Percentiles rank a stretch among this genome's conserved stretches.
Conservation (phyloP, 2,113 vertebrate genomes). For the Lynx canadensis region DNA sequence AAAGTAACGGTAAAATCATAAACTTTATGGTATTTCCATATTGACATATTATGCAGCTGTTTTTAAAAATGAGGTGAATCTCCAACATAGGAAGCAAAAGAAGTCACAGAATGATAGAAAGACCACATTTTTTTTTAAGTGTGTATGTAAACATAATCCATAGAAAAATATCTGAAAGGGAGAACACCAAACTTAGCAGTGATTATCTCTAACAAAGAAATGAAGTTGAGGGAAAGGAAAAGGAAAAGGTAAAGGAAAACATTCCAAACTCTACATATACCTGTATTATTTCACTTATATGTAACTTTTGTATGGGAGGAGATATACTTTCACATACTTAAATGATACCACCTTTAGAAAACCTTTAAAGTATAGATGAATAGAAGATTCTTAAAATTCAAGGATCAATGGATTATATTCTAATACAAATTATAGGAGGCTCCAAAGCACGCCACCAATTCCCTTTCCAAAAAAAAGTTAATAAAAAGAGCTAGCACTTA, state of each 20-base stretch:
- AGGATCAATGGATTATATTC: constrained; percentile 37
- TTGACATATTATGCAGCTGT: neutral
- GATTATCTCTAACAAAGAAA: constrained; percentile 8
- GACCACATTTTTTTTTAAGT: neutral
- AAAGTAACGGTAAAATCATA: constrained; percentile 33
- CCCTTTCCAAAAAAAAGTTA: neutral
- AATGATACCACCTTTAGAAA: constrained; percentile 35
- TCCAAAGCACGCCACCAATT: neutral
- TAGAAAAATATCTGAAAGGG: neutral
- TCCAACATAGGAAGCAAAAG: constrained; percentile 2
- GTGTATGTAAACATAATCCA: neutral
- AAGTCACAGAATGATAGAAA: neutral
- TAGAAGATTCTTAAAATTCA: constrained; percentile 40
- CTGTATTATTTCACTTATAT: neutral
- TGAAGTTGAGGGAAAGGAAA: neutral
- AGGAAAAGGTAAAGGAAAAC: neutral
- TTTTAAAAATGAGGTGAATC: neutral
- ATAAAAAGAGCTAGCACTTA: constrained; percentile 83
- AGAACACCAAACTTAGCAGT: constrained; percentile 26
- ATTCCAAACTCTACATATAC: constrained; percentile 40
- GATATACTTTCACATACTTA: neutral
- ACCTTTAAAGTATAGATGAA: neutral
- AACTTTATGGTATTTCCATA: neutral
- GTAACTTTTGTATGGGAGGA: neutral
- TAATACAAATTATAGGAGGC: constrained; percentile 46